Base-by-base conservation (phyloP, 1,140 invertebrate species). In the Drosophila varians region DNA sequence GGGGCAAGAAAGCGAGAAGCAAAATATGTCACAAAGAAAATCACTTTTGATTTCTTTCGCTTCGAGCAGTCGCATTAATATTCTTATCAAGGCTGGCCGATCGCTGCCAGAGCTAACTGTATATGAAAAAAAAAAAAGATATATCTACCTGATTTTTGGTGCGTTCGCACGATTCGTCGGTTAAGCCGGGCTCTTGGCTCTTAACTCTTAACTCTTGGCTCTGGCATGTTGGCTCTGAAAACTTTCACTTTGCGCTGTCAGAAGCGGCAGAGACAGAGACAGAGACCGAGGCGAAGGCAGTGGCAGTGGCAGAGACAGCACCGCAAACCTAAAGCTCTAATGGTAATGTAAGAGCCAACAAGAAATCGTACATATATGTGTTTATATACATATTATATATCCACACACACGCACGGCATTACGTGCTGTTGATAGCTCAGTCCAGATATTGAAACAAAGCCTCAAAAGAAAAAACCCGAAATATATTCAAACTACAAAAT, bases 231-330 rank as follows among this genome's bases (percentile, higher is more conserved):
- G 38, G 38, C 38, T 42, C 31, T 26, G 18, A 80, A 57, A 87
- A 87, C 82, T 87, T 87, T 87, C 82, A 87, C 82, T 87, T 87
- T 87, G 82, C 73, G 82, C 64, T 70, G 72, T 78, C 80, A 86
- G 80, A 84, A 84, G 79, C 76, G 66, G 48, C 70, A 48, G 56
- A 66, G 61, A 52, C 75, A 34, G 36, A 23, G 43, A n/a, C 19
- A 64, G 26, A 9, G 61, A 14, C 57, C 49, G 49, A 48, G 58
- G 36, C 69, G 21, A 18, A 23, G 47, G 9, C 9, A 70, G 46
- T 12, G 14, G 14, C 45, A 65, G 14, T 62, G 70, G 38, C 65
- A 68, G 45, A 11, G 11, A 2, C 48, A 74, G 34, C 55, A 65
- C 48, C 58, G 60, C 56, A 82, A 69, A 82, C 79, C 57, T 64